A percentile compares a stretch with the other conserved stretches of the same genome.
Conservation (phyloP, 1,140 invertebrate genomes). For the Chironomus striatipennis region DNA sequence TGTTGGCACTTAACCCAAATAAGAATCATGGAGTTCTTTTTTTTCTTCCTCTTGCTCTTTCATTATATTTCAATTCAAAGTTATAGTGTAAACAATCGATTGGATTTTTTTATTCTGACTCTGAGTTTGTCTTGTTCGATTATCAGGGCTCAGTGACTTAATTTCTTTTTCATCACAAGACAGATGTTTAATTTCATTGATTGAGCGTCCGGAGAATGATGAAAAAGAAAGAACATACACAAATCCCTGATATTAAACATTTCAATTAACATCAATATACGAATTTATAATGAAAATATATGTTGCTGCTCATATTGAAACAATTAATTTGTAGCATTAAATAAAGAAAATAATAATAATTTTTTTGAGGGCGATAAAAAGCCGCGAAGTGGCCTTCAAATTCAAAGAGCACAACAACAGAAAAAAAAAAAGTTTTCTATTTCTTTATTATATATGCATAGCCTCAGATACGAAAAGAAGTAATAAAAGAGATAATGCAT, state of each 20-base stretch:
- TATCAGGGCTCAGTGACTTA: neutral
- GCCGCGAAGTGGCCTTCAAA: neutral
- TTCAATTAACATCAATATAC: neutral
- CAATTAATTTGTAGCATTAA: constrained; percentile 6
- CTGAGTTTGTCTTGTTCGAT: neutral
- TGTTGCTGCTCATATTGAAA: constrained; percentile 12
- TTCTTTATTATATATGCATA: neutral
- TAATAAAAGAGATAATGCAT: neutral
- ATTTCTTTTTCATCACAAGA: neutral
- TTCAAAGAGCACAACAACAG: neutral
- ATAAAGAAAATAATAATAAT: neutral
- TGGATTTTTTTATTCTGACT: neutral
- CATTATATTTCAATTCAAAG: neutral
- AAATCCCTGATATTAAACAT: neutral
- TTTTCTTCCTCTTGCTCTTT: too few species aligned
- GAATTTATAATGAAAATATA: neutral
- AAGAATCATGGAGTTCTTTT: neutral
- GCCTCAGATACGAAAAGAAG: neutral
- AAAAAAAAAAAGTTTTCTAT: neutral
- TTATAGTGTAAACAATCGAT: constrained; percentile 17
- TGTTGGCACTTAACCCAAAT: constrained; percentile 22
- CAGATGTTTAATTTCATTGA: constrained; percentile 7
- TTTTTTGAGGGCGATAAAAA: neutral
- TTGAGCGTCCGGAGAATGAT: neutral
- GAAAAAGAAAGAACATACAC: neutral